Evolutionary conservation across 2,888 invertebrate genomes (phyloP), one percentile per base, ranked within the genome.

Genomic region (Biston betularia): DNA sequence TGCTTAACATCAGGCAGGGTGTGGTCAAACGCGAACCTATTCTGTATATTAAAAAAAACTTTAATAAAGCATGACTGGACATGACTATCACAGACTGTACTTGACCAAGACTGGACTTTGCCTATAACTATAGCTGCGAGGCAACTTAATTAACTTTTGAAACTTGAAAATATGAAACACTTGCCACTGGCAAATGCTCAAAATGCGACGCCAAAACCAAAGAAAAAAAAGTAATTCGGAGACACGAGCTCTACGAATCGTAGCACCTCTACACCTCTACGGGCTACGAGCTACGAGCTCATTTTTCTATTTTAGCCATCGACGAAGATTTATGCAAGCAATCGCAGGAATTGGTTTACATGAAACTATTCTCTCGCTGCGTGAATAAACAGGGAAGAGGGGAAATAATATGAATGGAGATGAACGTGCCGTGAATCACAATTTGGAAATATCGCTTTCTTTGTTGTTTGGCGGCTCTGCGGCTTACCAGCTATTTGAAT

Each of bases 271-370:
- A n/a, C n/a, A n/a, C n/a, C n/a, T n/a, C n/a, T n/a, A n/a, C n/a
- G n/a, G n/a, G n/a, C n/a, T n/a, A 63, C 67, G 63, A 45, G 58
- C 53, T 66, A 66, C 61, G 53, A 14, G 52, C 54, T 58, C 66
- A 67, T 67, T 67, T 67, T 63, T 67, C 63, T 58, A 59, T 63
- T 44, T 67, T 67, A 67, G 49, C 54, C 44, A 58, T 59, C 58
- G 49, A 67, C 44, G 48, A 59, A 67, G 67, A 67, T 67, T 63
- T 59, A 67, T 35, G 58, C 54, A 33, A 55, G 58, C 67, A 59
- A 58, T 63, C 63, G 49, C 42, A 59, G 33, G 50, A 44, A 67
- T 58, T 63, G 67, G 54, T 63, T 63, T 63, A 67, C 67, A 67
- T 63, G 49, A 63, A 67, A 58, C 58, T 63, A 67, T 54, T 58